Evolutionary conservation across 2,888 invertebrate genomes (phyloP).

Genomic region (Drosophila anceps): DNA sequence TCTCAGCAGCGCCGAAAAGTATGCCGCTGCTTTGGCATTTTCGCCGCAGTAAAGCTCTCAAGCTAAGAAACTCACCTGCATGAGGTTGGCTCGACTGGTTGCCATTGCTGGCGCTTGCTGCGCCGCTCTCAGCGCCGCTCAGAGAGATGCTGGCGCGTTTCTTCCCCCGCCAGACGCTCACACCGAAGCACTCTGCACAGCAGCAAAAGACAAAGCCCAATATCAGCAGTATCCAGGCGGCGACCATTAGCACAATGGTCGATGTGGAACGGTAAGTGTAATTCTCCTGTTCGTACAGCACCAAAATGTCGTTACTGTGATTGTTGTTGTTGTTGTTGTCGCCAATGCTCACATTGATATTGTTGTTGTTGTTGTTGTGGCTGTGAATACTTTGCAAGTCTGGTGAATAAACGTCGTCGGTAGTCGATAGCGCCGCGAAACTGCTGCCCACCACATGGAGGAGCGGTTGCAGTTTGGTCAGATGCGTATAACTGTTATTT

Average conservation of each 20-base stretch:
- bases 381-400: slow-evolving; percentile 15
- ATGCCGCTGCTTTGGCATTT: slow-evolving; percentile 45
- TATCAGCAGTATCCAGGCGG: slow-evolving; percentile 82
- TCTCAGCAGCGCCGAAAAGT: slow-evolving; percentile 63
- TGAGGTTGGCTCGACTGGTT: slow-evolving; percentile 40
- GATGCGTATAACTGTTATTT: slow-evolving; percentile 64
- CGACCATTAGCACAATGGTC: slow-evolving; percentile 82
- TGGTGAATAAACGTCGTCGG: slow-evolving; percentile 47
- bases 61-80: slow-evolving; percentile 62
- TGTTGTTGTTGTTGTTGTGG: slow-evolving; percentile 6
- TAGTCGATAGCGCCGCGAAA: slow-evolving; percentile 56
- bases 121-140: slow-evolving; percentile 45
- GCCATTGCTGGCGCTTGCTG: slow-evolving; percentile 18
- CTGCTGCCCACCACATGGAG: slow-evolving; percentile 54
- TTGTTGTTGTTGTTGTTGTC: slow-evolving; percentile 45
- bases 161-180: slow-evolving; percentile 72
- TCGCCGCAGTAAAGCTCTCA: slow-evolving; percentile 36
- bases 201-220: slow-evolving; percentile 83
- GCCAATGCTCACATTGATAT: slow-evolving; percentile 21
- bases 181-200: slow-evolving; percentile 82
- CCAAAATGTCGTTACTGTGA: slow-evolving; percentile 62
- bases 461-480: slow-evolving; percentile 68
- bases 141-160: slow-evolving; percentile 54
- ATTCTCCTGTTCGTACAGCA: slow-evolving; percentile 72
- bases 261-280: slow-evolving; percentile 71